Evolutionary conservation across 2,888 invertebrate genomes (phyloP).

Genomic region (Opisthograptis luteolata): DNA sequence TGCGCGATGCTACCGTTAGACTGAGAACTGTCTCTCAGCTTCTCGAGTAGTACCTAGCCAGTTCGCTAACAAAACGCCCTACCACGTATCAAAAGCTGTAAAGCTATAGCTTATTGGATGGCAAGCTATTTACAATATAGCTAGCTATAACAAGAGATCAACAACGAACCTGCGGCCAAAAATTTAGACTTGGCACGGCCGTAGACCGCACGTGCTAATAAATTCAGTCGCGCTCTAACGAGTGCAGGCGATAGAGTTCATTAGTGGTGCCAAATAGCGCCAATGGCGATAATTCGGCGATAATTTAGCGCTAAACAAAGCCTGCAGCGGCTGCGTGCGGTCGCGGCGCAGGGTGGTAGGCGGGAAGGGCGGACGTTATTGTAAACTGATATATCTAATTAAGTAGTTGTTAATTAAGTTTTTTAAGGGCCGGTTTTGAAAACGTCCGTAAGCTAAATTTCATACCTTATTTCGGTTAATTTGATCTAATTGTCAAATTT

Average conservation of each 20-base stretch:
- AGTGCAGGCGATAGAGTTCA: slow-evolving; percentile 31
- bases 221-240: slow-evolving; percentile 6
- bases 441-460: too few species aligned
- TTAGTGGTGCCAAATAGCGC: slow-evolving; percentile 56
- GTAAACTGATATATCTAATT: not conserved
- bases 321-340: slow-evolving; percentile 26
- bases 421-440: too few species aligned
- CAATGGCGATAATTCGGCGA: slow-evolving; percentile 57
- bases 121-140: too few species aligned
- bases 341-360: slow-evolving; percentile 2
- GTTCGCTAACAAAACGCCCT: too few species aligned
- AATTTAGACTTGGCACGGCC: slow-evolving; percentile 1
- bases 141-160: not conserved
- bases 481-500: too few species aligned
- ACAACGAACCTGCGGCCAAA: not conserved
- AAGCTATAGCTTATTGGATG: too few species aligned
- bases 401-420: too few species aligned
- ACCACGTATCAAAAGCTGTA: too few species aligned
- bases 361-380: not conserved
- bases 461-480: too few species aligned
- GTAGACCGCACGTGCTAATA: slow-evolving; percentile 2
- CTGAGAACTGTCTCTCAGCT: too few species aligned
- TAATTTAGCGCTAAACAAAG: slow-evolving; percentile 52
- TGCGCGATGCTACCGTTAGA: too few species aligned
- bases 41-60: too few species aligned